These are phyloP conservation scores for Mormyrus lacerda DNA, from an alignment of 2,113 vertebrate species.

Conservation along the genomic window DNA sequence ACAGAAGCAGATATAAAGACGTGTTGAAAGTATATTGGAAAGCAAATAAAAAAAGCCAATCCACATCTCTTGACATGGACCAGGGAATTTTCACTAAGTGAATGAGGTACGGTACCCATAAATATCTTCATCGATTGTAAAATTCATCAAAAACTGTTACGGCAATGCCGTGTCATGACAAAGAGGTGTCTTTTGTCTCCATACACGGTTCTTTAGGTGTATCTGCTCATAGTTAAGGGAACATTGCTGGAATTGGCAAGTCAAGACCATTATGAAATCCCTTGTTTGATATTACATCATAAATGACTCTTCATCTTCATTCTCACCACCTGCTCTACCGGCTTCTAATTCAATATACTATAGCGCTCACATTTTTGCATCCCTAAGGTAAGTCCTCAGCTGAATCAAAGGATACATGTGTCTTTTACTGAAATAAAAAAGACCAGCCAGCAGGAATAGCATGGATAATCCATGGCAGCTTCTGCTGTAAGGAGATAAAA, in stretches of 20 bases:
- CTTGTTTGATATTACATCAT: constrained; percentile 2
- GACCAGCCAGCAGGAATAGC: not conserved
- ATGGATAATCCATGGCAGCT: not conserved
- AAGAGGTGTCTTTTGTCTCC: not conserved
- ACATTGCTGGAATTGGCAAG: not conserved
- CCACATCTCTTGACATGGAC: not conserved
- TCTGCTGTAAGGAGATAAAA: not conserved
- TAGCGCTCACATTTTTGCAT: not conserved
- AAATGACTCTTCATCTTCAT: not conserved
- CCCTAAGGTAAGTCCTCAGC: not conserved
- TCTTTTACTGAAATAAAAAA: not conserved
- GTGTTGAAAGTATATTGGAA: not conserved
- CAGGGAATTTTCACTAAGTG: not conserved
- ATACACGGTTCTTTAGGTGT: not conserved
- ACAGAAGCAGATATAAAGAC: not conserved
- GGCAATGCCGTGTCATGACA: not conserved
- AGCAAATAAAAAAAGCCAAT: not conserved
- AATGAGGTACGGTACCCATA: not conserved
- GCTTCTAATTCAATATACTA: not conserved
- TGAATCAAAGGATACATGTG: not conserved
- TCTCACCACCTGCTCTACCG: not conserved
- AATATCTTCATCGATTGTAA: not conserved
- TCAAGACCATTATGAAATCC: not conserved
- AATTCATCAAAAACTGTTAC: not conserved
- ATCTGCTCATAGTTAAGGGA: not conserved